Evolutionary conservation across 2,888 invertebrate genomes (phyloP), one percentile per base, ranked within the genome.

Genomic region (Tortrix viridana): DNA sequence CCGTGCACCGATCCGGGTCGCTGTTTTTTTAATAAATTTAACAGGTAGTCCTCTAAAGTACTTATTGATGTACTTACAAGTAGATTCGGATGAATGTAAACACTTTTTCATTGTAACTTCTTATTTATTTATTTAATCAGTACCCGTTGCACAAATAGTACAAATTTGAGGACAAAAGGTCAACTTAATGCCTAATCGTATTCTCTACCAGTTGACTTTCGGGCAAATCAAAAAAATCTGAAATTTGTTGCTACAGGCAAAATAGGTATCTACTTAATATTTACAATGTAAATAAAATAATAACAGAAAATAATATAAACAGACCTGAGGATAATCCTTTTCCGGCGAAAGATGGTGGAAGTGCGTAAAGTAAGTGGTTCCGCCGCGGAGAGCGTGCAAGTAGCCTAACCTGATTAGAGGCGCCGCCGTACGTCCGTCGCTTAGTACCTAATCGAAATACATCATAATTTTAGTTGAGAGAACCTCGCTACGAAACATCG

Each of bases 371-470:
- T 96, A 97, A 38, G 96, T 96, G 55, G 95, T 95, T 50, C 96
- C 96, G 3, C 96, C 96, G 66, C 94, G 93, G 70, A 96, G 87
- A 37, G 96, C 95, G 82, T 97, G 97, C 63, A 97, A 93, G 74
- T 96, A 95, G 0, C 96, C 97, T 60, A 97, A 92, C 73, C 96
- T 93, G 65, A 97, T 95, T 48, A 96, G 87, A 16, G 98, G 98
- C 9, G 98, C 96, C 0, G 97, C 97, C 57, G 97, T 97, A 73
- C 98, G 96, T 0, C 98, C 98, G 82, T 98, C 98, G 77, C 98
- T 97, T 58, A 98, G 91, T 66, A 98, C 95, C 84, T 93, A 80
- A 41, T 67, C 69, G 20, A 38, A 38, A 16, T n/a, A 37, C 19
- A 14, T 44, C 12, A 32, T 20, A 5, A 41, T n/a, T n/a, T 41